Conservation (phyloP, 2,888 invertebrate species). For the Coleophora flavipennella region DNA sequence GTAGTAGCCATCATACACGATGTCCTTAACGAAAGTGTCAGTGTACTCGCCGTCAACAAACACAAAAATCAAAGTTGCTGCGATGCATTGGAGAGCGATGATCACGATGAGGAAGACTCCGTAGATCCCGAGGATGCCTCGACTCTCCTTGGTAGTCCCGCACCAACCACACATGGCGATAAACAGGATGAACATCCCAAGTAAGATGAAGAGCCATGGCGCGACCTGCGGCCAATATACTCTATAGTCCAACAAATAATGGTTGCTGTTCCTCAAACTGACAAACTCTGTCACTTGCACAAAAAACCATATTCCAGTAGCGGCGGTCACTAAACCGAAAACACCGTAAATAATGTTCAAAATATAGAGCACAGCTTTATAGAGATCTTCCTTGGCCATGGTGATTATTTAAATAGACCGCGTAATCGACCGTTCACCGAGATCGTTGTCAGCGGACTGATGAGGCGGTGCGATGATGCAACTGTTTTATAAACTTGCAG, state of each 20-base stretch:
- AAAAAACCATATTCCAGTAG: constrained; percentile 65
- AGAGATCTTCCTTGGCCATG: constrained; percentile 58
- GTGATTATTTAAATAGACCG: constrained; percentile 12
- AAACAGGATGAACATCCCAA: constrained; percentile 52
- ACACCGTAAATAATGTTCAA: constrained; percentile 58
- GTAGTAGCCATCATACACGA: constrained; percentile 64
- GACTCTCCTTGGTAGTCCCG: constrained; percentile 50
- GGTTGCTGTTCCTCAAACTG: constrained; percentile 55
- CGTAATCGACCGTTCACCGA: constrained; percentile 33
- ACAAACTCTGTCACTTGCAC: constrained; percentile 61
- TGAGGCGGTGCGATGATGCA: constrained; percentile 39
- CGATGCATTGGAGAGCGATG: constrained; percentile 47
- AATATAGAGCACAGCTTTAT: constrained; percentile 53
- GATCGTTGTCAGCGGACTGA: constrained; percentile 50
- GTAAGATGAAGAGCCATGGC: constrained; percentile 63
- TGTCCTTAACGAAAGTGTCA: constrained; percentile 60
- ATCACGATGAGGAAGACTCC: constrained; percentile 50
- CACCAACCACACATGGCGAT: constrained; percentile 62
- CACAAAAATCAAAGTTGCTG: constrained; percentile 57
- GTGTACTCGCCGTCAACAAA: constrained; percentile 64
- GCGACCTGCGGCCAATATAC: constrained; percentile 66
- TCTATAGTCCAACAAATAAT: constrained; percentile 59
- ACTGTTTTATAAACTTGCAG: constrained; percentile 52
- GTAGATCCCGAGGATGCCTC: constrained; percentile 54
- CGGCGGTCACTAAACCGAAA: constrained; percentile 56